Conservation (phyloP, 2,888 invertebrate genomes). For the Scaptomyza reducta region DNA sequence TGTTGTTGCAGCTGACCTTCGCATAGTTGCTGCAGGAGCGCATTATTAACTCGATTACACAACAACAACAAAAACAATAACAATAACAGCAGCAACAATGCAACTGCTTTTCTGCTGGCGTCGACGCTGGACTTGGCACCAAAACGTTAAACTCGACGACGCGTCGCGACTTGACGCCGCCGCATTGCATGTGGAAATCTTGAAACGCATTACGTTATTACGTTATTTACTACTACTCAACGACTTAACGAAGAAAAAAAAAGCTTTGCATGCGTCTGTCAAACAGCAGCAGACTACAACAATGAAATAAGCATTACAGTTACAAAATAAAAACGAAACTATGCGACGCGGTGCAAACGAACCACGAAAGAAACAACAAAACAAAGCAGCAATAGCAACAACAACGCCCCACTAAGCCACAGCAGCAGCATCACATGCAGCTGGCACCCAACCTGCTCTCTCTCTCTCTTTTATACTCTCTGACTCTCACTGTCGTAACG, state of each 20-base stretch:
- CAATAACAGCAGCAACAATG: slow-evolving; percentile 29
- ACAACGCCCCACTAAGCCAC: slow-evolving; percentile 55
- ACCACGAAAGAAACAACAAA: slow-evolving; percentile 23
- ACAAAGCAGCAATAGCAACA: slow-evolving; percentile 21
- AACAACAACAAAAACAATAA: slow-evolving; percentile 50
- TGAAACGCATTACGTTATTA: slow-evolving; percentile 72
- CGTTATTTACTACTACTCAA: slow-evolving; percentile 50
- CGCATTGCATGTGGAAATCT: slow-evolving; percentile 69
- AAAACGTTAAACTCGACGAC: slow-evolving; percentile 67
- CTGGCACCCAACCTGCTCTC: slow-evolving; percentile 27
- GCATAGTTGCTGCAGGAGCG: slow-evolving; percentile 69
- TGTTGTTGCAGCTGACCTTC: slow-evolving; percentile 67
- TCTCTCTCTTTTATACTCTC: slow-evolving; percentile 28
- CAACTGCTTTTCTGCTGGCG: slow-evolving; percentile 19
- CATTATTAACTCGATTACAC: slow-evolving; percentile 64
- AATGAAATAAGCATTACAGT: slow-evolving; percentile 71
- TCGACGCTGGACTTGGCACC: slow-evolving; percentile 82
- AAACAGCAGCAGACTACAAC: slow-evolving; percentile 43
- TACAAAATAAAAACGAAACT: slow-evolving; percentile 74
- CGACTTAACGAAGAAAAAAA: slow-evolving; percentile 33
- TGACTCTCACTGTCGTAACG: slow-evolving; percentile 21
- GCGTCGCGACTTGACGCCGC: slow-evolving; percentile 27
- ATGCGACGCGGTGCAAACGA: slow-evolving; percentile 43
- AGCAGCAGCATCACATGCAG: slow-evolving; percentile 59
- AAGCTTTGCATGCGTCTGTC: slow-evolving; percentile 47